Evolutionary conservation across 2,888 invertebrate genomes (phyloP), one percentile per base, ranked within the genome.

Genomic region (Pseudanteris insignis): DNA sequence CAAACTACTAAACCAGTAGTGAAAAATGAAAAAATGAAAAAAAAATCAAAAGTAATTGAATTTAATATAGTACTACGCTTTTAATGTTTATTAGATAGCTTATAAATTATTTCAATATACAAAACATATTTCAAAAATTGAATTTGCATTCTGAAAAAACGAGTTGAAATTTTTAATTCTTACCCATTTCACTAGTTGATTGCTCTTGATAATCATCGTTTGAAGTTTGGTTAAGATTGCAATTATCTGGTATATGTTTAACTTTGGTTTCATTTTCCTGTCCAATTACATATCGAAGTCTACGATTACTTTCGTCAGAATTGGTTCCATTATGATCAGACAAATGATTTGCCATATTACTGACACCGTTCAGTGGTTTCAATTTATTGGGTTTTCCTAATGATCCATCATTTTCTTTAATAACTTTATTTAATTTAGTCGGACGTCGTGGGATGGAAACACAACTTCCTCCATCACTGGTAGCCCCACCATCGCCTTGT

Each of bases 321-420:
- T 76, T 61, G 15, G 75, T 77, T 0, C 86, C 87, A 1, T 84
- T 82, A 28, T 87, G 87, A 36, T 88, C 87, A 13, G 85, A 84
- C 2, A 89, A 76, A 51, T 89, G 83, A 70, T 89, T 89, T 0
- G 87, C 89, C 0, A 87, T 86, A 72, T 89, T 89, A 7, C 80
- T 83, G 0, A 83, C 80, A 64, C 86, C 87, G 66, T 85, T 85
- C 0, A 86, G 82, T 0, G 84, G 84, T 63, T 82, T 85, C 59
- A 84, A 79, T 68, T 89, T 89, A 0, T 89, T 88, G 70, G 91
- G 90, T 64, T 91, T 91, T 72, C 91, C 91, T 0, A 91, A 88
- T 81, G 91, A 91, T 1, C 89, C 87, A 26, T 89, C 89, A 0
- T 87, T 84, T 65, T 83, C 85, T 14, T 75, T 73, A 14, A 78